Conservation (phyloP, 2,888 invertebrate species). For the Agrotis exclamationis region DNA sequence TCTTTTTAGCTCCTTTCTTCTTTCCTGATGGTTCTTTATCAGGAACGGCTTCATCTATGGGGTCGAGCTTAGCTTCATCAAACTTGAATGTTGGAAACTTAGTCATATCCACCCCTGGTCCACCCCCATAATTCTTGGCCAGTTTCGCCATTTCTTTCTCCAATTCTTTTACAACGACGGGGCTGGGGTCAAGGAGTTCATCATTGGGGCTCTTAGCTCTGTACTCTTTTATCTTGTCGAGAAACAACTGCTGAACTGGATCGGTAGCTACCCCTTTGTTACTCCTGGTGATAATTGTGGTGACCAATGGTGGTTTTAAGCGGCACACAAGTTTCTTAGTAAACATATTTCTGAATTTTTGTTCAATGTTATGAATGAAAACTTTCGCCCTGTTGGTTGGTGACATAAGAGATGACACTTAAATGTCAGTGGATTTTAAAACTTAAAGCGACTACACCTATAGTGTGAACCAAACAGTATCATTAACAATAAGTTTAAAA, state of each 20-base stretch:
- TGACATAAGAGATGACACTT: not conserved
- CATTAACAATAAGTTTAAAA: too few relatives aligned
- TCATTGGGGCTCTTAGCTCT: constrained; percentile 21
- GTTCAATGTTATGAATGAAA: not conserved
- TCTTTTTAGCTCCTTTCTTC: not conserved
- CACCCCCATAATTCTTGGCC: constrained; percentile 38
- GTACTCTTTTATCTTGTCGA: constrained; percentile 46
- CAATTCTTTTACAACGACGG: constrained; percentile 31
- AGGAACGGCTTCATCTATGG: constrained; percentile 38
- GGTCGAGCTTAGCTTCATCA: constrained; percentile 36
- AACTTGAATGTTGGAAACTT: constrained; percentile 41
- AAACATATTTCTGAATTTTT: constrained; percentile 27
- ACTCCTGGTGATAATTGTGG: constrained; percentile 16
- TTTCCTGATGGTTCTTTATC: not conserved
- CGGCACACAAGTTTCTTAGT: constrained; percentile 5
- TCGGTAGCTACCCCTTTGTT: constrained; percentile 12
- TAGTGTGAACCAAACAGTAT: too few relatives aligned
- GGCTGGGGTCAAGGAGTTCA: constrained; percentile 30
- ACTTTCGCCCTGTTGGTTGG: not conserved
- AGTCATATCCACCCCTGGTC: constrained; percentile 39
- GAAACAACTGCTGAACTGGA: constrained; percentile 49
- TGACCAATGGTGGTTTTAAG: not conserved
- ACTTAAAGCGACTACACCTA: too few relatives aligned
- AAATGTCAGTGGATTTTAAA: not conserved
- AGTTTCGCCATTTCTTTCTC: constrained; percentile 29